A percentile compares a stretch with the other conserved stretches of the same genome.
phyloP scores from a whole-genome alignment of 2,113 vertebrate genomes.

The Sebastes fasciatus region DNA sequence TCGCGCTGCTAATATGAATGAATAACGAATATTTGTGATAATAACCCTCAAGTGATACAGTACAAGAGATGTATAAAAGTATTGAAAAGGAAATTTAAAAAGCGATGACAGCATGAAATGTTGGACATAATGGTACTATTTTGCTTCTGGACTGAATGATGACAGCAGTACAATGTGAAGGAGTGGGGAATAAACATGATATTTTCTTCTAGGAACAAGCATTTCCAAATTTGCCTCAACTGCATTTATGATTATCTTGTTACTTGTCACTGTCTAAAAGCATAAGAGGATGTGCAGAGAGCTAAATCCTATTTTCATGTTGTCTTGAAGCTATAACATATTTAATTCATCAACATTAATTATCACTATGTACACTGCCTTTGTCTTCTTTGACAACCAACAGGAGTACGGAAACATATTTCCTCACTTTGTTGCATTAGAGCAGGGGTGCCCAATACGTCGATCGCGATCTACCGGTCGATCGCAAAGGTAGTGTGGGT shows the following conservation, averaged over 20 bases:
- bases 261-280: neutral
- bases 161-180: neutral
- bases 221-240: neutral
- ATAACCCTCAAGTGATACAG: neutral
- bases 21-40: neutral
- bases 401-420: conserved; percentile 7
- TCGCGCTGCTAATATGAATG: neutral
- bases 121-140: neutral
- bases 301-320: neutral
- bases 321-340: conserved; percentile 5
- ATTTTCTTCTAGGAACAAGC: neutral
- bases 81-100: neutral
- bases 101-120: neutral
- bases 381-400: conserved; percentile 20
- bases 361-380: conserved; percentile 9
- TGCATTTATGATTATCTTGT: neutral
- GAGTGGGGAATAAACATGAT: neutral
- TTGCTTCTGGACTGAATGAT: neutral
- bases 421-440: conserved; percentile 22
- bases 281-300: neutral
- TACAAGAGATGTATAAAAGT: neutral
- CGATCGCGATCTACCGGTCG: too few species aligned
- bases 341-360: conserved; percentile 29
- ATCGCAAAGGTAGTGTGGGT: too few species aligned
- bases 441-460: too few species aligned